Percentiles rank a stretch among this genome's conserved stretches.
Evolutionary conservation across 2,888 invertebrate species (phyloP).

Genomic region (Thera obeliscata): DNA sequence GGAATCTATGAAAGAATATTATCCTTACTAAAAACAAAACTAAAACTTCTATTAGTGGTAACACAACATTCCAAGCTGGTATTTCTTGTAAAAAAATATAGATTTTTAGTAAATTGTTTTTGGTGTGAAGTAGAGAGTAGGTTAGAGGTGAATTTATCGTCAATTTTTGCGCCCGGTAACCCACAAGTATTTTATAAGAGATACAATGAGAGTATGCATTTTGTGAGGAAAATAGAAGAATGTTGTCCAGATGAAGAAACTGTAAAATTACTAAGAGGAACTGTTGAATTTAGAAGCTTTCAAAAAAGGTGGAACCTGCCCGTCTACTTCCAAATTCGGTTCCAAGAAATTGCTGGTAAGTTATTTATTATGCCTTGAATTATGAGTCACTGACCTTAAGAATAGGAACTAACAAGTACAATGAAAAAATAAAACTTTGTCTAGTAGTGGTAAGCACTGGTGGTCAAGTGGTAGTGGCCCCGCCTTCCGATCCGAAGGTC

Average conservation of each 20-base stretch:
- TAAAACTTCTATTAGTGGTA: conserved; percentile 83
- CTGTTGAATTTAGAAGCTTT: conserved; percentile 90
- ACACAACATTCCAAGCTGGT: conserved; percentile 80
- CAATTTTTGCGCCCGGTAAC: conserved; percentile 96
- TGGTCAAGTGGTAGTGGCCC: too few species aligned
- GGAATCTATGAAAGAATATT: conserved; percentile 90
- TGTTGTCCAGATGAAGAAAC: conserved; percentile 85
- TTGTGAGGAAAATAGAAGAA: conserved; percentile 88
- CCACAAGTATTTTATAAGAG: conserved; percentile 94
- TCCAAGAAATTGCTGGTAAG: conserved; percentile 94
- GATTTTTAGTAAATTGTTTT: conserved; percentile 90
- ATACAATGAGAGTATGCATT: conserved; percentile 91
- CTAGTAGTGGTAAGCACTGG: too few species aligned
- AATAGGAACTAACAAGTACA: too few species aligned
- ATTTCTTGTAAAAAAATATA: conserved; percentile 73
- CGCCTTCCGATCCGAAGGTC: too few species aligned
- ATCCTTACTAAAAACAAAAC: conserved; percentile 88
- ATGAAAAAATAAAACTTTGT: too few species aligned
- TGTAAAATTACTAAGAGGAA: conserved; percentile 85
- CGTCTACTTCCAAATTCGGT: conserved; percentile 98
- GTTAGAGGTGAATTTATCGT: conserved; percentile 90
- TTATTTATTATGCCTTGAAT: background rate
- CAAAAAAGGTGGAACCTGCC: conserved; percentile 96
- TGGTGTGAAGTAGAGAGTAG: conserved; percentile 94
- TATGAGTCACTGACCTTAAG: background rate